Evolutionary conservation across 2,888 invertebrate genomes (phyloP).

Genomic region (Calephelis perditalis): DNA sequence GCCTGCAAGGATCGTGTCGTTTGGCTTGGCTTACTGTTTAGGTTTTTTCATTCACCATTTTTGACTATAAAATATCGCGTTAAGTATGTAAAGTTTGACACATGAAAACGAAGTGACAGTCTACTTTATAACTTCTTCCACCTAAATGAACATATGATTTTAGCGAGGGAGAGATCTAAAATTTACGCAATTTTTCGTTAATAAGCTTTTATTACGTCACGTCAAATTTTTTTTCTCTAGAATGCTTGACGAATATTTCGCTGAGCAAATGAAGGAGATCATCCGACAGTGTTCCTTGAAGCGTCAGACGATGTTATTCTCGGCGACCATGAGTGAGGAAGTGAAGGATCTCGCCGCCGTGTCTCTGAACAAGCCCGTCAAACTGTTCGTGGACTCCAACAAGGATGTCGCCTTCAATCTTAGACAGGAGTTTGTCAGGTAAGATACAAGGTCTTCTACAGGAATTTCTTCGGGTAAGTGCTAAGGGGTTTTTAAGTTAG

Average conservation of each 20-base stretch:
- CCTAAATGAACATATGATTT: no score
- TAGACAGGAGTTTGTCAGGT: conserved; percentile 96
- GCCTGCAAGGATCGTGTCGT: no score
- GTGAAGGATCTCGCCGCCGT: conserved; percentile 96
- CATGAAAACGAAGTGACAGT: no score
- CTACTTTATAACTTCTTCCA: no score
- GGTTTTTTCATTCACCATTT: no score
- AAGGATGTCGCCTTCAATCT: conserved; percentile 97
- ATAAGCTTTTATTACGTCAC: conserved; percentile 22
- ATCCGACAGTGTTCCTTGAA: conserved; percentile 93
- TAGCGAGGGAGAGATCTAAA: no score
- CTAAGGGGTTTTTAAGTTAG: no score
- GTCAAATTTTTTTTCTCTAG: conserved; percentile 51
- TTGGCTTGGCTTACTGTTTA: no score
- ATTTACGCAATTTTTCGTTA: neutral
- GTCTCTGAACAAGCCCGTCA: conserved; percentile 94
- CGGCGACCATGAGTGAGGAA: conserved; percentile 99
- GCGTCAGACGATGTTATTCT: conserved; percentile 97
- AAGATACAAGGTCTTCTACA: conserved; percentile 21
- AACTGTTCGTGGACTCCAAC: conserved; percentile 97
- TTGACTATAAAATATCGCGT: no score
- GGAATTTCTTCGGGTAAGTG: no score
- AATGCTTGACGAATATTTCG: conserved; percentile 99
- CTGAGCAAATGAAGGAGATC: conserved; percentile 99
- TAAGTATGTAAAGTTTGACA: no score